Evolutionary conservation across 1,140 invertebrate genomes (phyloP), one percentile per base, ranked within the genome.

Genomic region (Doryteuthis pealeii): DNA sequence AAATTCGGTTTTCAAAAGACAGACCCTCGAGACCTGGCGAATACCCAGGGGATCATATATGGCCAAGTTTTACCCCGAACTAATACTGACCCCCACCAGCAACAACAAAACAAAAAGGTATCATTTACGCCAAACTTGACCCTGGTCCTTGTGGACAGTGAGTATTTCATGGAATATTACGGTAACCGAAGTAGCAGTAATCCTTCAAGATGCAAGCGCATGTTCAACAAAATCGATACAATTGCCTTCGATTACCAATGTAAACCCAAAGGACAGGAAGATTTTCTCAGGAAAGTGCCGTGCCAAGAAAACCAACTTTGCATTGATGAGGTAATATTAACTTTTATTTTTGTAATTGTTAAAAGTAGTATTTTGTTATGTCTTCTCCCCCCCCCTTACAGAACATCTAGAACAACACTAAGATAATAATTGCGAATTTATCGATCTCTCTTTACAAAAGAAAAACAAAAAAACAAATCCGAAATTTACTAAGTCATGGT

Each of bases 1-100:
- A 98, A 98, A 89, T 99, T 98, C 88, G 96, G 96, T 73, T 96
- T 98, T 87, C 95, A 98, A 89, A 96, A 98, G 88, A 97, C 96
- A n/a, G 94, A 96, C 86, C 90, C 91, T 31, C 91, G 94, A 85
- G 91, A 93, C 78, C 90, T 92, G 81, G 91, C 92, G 78, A 92
- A 94, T 77, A 95, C 95, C 74, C 93, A 93, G 88, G 96, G 97
- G 35, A 98, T 95, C 86, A 96, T 98, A 80, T 98, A 96, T 87
- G 96, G 96, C 26, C 54, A 62, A 22, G 18, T 62, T 22, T 22
- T 62, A 6, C 10, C 54, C 4, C 18, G 18, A 5, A n/a, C 54
- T n/a, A 28, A 22, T 62, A 18, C 12, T 62, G 54, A 62, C 54
- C 54, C 18, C 6, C 54, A 62, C 54, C 4, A 40, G 4, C n/a